These are phyloP conservation scores for Esperia sulphurella DNA, from an alignment of 2,888 invertebrate species.

Conservation along the genomic window DNA sequence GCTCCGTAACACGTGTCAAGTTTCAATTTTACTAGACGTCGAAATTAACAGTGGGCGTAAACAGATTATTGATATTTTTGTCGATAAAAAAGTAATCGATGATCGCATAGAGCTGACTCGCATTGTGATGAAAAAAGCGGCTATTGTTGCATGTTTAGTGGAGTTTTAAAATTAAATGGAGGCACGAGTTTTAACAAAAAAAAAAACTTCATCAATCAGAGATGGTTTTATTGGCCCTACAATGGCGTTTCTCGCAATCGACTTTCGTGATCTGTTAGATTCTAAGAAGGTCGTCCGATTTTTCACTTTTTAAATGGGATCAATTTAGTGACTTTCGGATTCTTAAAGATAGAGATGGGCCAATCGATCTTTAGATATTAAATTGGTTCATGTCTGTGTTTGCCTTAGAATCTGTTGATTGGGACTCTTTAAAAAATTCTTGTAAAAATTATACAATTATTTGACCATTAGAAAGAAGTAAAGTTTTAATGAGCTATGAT, in stretches of 20 bases:
- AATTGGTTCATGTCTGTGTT: not conserved
- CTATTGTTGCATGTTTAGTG: slow-evolving; percentile 68
- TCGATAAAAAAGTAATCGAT: slow-evolving; percentile 78
- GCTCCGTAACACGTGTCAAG: slow-evolving; percentile 77
- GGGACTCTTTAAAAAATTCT: too few species aligned
- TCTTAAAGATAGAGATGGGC: slow-evolving; percentile 5
- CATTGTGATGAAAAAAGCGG: slow-evolving; percentile 58
- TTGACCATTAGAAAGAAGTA: too few species aligned
- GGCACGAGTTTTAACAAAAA: slow-evolving; percentile 62
- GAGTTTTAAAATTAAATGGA: slow-evolving; percentile 57
- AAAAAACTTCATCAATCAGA: slow-evolving; percentile 77
- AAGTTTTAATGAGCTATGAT: too few species aligned
- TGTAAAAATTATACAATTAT: too few species aligned
- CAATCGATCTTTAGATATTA: slow-evolving; percentile 4
- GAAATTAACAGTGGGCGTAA: slow-evolving; percentile 78
- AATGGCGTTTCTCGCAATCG: slow-evolving; percentile 60
- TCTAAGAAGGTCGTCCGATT: slow-evolving; percentile 59
- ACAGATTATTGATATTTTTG: slow-evolving; percentile 76
- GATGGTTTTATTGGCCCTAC: slow-evolving; percentile 67
- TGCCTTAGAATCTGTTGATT: too few species aligned
- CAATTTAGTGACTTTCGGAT: slow-evolving; percentile 40
- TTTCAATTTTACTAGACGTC: slow-evolving; percentile 74
- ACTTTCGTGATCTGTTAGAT: slow-evolving; percentile 54
- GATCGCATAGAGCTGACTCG: slow-evolving; percentile 61
- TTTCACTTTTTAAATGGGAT: slow-evolving; percentile 58